Base-by-base conservation (phyloP, 2,797 vertebrate genomes). In the Microcaecilia unicolor region DNA sequence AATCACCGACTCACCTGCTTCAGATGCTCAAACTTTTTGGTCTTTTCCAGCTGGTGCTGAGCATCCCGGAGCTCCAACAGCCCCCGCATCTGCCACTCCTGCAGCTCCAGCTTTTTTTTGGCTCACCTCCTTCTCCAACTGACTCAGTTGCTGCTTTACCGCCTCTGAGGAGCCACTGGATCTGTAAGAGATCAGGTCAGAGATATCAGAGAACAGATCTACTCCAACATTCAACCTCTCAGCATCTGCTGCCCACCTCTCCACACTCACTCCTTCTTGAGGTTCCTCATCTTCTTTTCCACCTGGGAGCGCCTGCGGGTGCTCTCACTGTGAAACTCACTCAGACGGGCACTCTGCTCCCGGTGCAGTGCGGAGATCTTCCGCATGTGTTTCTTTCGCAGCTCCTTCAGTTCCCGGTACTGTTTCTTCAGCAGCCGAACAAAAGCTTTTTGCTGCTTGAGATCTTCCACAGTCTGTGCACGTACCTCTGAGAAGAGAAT, bases 321-420 rank as follows among this genome's bases (percentile, higher is more conserved):
- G 28, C 69, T 67, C 43, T 78, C 64, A 0, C 67, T 68, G 2
- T 80, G 69, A 28, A 85, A 37, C 34, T 87, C 73, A 45, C 36
- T 67, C 9, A 17, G 63, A 5, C 64, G 64, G 15, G 46, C 58
- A 40, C 62, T 85, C 61, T 84, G 84, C 18, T 86, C 81, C 56
- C 89, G 69, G 54, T 76, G 80, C 27, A 84, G 48, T 13, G 78
- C 58, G 25, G 72, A 79, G 1, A 89, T 83, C 70, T 93, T 92
- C 33, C 89, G 86, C 9, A 84, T 72, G 31, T 93, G 86, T 39
- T 92, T 92, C 64, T 85, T 87, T 3, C 36, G 65, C 23, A 93
- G 55, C 24, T 93, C 89, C 41, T 84, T 80, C 15, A 91, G 47
- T 7, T 95, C 91, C 23, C 88, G 86, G 28, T 58, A 70, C n/a